Evolutionary conservation across 2,797 vertebrate species (phyloP), one percentile per base, ranked within the genome.

Genomic region (Amblyopsis hoosieri): DNA sequence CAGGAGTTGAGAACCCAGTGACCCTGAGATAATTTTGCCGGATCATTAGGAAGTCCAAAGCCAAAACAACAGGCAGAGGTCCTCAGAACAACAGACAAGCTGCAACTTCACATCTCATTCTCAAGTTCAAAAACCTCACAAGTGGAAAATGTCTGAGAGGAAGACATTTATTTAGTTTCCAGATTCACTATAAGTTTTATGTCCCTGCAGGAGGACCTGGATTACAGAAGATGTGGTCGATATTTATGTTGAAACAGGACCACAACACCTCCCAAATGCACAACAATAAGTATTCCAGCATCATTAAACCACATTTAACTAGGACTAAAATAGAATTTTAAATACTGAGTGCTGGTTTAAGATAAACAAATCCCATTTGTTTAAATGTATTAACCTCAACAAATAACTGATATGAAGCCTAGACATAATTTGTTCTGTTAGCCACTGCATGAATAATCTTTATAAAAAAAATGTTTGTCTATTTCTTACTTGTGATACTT

Each of bases 401-500:
- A 42, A 9, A 42, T 1, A 42, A 7, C 37, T 42, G 37, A 42
- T 9, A 42, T 7, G 29, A 51, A 47, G 49, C 23, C 23, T 53
- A 12, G 29, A 62, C 54, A 56, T 15, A 49, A 14, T 12, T 48
- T 59, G 46, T 57, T 64, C 54, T 61, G 19, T 57, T 49, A n/a
- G 19, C 66, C 42, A 42, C 13, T 50, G 59, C 3, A 33, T 66
- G 55, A 66, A 53, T 29, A 29, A 29, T 29, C 23, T 29, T 29
- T 29, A 17, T 1, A 17, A 17, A 17, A 17, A 17, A 17, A 17
- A 4, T 4, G 23, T 29, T 29, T 29, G 23, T 29, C 23, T 29
- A 29, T 13, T 14, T 6, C 42, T 50, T 67, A 45, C 69, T 50
- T 52, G 42, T 60, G 50, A 74, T 12, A 50, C 64, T 66, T 68